phyloP scores from a whole-genome alignment of 37 sponge, comb jelly and placozoan species.

The Diacarnus erythraeanus region DNA sequence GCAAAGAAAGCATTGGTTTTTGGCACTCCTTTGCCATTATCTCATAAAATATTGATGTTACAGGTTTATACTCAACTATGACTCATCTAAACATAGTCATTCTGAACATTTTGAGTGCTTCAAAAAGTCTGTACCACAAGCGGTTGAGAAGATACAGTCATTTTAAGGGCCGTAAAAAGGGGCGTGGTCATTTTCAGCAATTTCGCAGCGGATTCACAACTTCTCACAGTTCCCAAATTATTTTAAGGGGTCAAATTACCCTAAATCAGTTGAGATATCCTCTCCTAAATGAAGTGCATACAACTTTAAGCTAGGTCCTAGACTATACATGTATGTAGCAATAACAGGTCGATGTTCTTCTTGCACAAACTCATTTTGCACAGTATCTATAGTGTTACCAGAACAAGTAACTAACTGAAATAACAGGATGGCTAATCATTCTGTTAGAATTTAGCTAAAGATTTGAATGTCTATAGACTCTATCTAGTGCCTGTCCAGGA shows the following conservation, averaged over 20 bases:
- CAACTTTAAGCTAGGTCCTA: conserved; percentile 14
- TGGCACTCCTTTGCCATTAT: no score
- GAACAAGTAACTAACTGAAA: no score
- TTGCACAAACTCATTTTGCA: no score
- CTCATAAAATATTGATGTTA: not conserved
- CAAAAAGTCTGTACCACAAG: conserved; percentile 6
- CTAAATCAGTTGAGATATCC: conserved; percentile 18
- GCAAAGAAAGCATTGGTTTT: no score
- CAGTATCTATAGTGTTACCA: no score
- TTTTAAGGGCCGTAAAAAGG: not conserved
- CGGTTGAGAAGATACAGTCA: conserved; percentile 11
- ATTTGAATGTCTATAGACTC: no score
- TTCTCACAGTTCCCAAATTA: conserved; percentile 4
- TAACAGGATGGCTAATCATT: no score
- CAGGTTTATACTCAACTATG: not conserved
- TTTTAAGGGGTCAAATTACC: conserved; percentile 4
- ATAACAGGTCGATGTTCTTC: no score
- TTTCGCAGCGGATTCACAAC: conserved; percentile 2
- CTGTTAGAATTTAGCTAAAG: no score
- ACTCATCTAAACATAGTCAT: not conserved
- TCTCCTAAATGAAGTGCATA: conserved; percentile 8
- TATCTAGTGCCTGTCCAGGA: no score
- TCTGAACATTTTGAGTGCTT: conserved; percentile 15
- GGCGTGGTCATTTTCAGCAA: conserved; percentile 11
- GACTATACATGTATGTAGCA: no score